Evolutionary conservation across 2,113 vertebrate species (phyloP), one percentile per base, ranked within the genome.

Genomic region (Ancistrus triradiatus): DNA sequence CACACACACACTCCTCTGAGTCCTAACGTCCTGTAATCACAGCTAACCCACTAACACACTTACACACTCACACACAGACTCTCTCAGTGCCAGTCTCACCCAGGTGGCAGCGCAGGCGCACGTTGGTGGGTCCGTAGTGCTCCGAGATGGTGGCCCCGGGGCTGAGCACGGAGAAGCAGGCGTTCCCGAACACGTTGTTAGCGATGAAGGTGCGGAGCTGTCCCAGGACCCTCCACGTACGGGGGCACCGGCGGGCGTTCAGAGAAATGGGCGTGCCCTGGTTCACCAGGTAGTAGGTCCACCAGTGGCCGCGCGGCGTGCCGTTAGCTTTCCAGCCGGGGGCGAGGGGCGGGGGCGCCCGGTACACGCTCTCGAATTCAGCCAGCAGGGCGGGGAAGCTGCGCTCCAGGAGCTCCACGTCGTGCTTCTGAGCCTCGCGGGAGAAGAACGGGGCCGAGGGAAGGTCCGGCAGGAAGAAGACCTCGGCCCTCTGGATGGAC

Each of bases 181-280:
- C 96, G 2, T 97, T 98, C 46, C 96, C 96, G 55, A 99, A 99
- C 71, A 98, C 91, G 27, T 99, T 99, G 90, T 96, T 96, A 70
- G 91, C 88, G 53, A 99, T 93, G 84, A 95, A 98, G 79, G 96
- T 99, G 63, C 96, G 96, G 48, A 99, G 91, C 80, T 91, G 94
- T 33, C 94, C 91, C 5, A 99, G 90, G 61, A 98, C 87, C 76
- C 96, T 89, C 89, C 93, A 98, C 21, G 95, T 91, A 67, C 93
- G 90, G 22, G 95, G 95, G 83, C 96, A 99, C 55, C 90, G 88
- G 76, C 95, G 85, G 82, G 93, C 97, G 77, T 99, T 99, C 47
- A 91, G 85, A 68, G 92, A 91, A 75, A 99, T 82, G 1, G 92
- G 92, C 19, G 91, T 89, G 68, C 95, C 96, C 87, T 95, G 95